Evolutionary conservation across 2,113 vertebrate genomes (phyloP).

Genomic region (Megaptera novaeangliae): DNA sequence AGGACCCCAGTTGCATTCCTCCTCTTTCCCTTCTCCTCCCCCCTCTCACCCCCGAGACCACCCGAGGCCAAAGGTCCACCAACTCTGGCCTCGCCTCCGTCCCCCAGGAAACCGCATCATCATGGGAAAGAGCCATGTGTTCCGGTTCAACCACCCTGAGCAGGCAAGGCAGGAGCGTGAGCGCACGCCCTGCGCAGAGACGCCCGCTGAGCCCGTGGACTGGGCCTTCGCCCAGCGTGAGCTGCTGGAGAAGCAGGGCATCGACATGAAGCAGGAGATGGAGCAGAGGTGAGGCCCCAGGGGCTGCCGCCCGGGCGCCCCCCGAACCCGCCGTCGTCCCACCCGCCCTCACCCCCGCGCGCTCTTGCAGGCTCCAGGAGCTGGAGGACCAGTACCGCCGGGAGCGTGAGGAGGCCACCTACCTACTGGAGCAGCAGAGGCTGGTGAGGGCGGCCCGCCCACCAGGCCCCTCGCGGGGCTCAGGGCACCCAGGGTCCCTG

Average conservation of each 20-base stretch:
- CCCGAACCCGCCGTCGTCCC: rapidly evolving
- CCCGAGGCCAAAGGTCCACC: background rate
- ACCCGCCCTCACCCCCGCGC: rapidly evolving
- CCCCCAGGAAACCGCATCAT: conserved; percentile 95
- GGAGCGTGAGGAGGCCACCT: conserved; percentile 95
- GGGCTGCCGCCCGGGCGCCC: rapidly evolving
- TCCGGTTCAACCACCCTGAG: conserved; percentile 98
- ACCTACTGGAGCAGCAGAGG: conserved; percentile 96
- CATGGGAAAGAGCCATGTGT: conserved; percentile 98
- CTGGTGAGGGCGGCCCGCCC: conserved; percentile 82
- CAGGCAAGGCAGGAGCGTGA: conserved; percentile 96
- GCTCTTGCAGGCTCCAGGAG: conserved; percentile 90
- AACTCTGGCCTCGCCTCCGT: rapidly evolving
- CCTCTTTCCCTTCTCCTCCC: rapidly evolving
- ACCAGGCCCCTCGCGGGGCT: too few species aligned
- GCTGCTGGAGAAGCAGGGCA: conserved; percentile 97
- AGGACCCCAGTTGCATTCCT: background rate
- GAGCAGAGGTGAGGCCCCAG: conserved; percentile 89
- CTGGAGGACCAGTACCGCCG: conserved; percentile 95
- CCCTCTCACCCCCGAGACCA: too few species aligned
- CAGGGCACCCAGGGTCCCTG: rapidly evolving
- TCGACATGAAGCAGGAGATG: conserved; percentile 99
- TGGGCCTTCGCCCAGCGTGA: conserved; percentile 98
- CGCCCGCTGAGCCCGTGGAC: conserved; percentile 92
- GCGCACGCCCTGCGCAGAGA: conserved; percentile 91